Base-by-base conservation (phyloP, 2,888 invertebrate genomes). In the Syrista parreyssii region DNA sequence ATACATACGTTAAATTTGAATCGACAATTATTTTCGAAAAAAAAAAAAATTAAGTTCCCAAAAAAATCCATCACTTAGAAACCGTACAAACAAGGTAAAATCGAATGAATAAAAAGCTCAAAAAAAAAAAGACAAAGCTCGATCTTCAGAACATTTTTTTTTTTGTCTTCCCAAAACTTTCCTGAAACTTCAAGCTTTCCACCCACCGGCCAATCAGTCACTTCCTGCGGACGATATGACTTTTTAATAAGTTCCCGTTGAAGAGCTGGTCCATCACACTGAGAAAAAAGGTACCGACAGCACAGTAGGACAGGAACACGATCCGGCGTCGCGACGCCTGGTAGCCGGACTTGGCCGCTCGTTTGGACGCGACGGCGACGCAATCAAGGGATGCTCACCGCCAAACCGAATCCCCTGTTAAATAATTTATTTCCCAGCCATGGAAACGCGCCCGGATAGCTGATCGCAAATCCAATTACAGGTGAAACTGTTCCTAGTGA, bases 381-480 rank as follows among this genome's bases (percentile, higher is more conserved):
- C 55, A 55, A 55, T 55, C 55, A 55, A 55, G 55, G 55, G 23
- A 55, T 15, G 23, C 23, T 55, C 55, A 55, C 55, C 55, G 55
- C 55, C 55, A 9, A 23, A 55, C 23, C 23, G 55, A 55, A 55
- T 55, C 23, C n/a, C 71, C 75, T 75, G 73, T 75, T 84, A 85
- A 86, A 83, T 84, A 82, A 84, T 82, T 80, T 79, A 82, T 81
- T 85, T 82, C 79, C 75, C 36, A 75, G 76, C 73, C 77, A 75
- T 72, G 75, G 76, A 74, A 76, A 73, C 69, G 69, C 68, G 76
- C 75, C 71, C 75, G 78, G 74, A 76, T 76, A 81, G 79, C 78
- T 82, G 84, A 86, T 85, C 85, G 82, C 82, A 84, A 84, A 84
- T 87, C 82, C 86, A 86, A 87, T 87, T 87, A 87, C 84, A 83